A percentile compares a stretch with the other conserved stretches of the same genome.
Evolutionary conservation across 2,113 vertebrate genomes (phyloP).

Genomic region (Atlantisia rogersi): DNA sequence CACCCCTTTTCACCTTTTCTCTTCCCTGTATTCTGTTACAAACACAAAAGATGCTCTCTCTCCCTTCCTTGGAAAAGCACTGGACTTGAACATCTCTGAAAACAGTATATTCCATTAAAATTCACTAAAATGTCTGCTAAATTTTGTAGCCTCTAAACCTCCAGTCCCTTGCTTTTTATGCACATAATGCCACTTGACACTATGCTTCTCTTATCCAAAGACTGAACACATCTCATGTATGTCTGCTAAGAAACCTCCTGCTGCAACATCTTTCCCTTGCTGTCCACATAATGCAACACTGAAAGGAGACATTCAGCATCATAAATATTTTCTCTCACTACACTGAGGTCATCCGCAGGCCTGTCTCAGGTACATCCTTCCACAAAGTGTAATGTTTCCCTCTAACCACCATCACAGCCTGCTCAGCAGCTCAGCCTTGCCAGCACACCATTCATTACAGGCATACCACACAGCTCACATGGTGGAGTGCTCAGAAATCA

Average conservation of each 20-base stretch:
- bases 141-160: neutral
- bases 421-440: neutral
- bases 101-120: neutral
- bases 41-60: neutral
- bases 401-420: neutral
- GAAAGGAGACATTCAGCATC: neutral
- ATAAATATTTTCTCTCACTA: neutral
- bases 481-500: neutral
- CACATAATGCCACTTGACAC: neutral
- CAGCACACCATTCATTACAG: neutral
- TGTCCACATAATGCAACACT: neutral
- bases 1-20: neutral
- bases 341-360: neutral
- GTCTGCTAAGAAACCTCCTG: neutral
- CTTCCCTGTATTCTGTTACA: neutral
- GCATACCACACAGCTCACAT: accelerated
- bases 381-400: neutral
- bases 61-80: neutral
- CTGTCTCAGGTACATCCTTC: neutral
- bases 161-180: neutral
- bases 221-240: neutral
- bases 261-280: neutral
- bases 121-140: neutral
- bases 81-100: neutral
- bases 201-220: neutral